Base-by-base conservation (phyloP, 53 echinoderm and acorn worm species). In the Hippasteria phrygiana region DNA sequence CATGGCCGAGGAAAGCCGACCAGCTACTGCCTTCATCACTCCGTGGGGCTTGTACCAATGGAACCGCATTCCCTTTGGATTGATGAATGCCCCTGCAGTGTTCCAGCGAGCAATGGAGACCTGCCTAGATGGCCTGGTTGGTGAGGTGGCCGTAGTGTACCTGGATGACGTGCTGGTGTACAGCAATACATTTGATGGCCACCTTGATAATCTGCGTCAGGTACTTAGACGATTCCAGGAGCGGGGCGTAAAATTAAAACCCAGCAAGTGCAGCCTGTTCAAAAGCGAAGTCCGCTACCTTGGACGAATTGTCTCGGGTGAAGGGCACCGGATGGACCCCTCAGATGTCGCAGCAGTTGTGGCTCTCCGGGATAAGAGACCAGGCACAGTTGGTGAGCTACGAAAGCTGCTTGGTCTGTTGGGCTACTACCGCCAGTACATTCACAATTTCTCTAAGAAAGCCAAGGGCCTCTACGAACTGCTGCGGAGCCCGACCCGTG, bases 11-110 rank as follows among this genome's bases (percentile, higher is more conserved):
- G 84, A 74, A 16, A 90, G 90, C 22, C 83, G 75, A 2, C 84
- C 45, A 29, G 22, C 70, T 0, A 90, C 90, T 2, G 90, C 90
- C 5, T 90, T 90, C 71, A 82, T 90, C 9, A 90, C 83, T 26
- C 90, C 90, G 9, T 90, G 90, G 90, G 90, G 90, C 13, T 41
- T 90, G 38, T 59, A 90, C 64, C 84, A 90, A 40, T 90, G 90
- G 92, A 37, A 82, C 20, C 54, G 92, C 0, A 88, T 92, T 6
- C 92, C 94, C 0, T 90, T 90, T 65, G 90, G 90, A 0, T 17
- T 90, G 0, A 90, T 35, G 0, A 90, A 90, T 45, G 90, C 90
- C 18, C 96, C 96, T 0, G 93, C 96, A 0, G 36, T 54, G 8
- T 77, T 32, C 33, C 77, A 77, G 22, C 51, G 77, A 6, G 2